Evolutionary conservation across 2,797 vertebrate species (phyloP).

Genomic region (Crax fasciolata): DNA sequence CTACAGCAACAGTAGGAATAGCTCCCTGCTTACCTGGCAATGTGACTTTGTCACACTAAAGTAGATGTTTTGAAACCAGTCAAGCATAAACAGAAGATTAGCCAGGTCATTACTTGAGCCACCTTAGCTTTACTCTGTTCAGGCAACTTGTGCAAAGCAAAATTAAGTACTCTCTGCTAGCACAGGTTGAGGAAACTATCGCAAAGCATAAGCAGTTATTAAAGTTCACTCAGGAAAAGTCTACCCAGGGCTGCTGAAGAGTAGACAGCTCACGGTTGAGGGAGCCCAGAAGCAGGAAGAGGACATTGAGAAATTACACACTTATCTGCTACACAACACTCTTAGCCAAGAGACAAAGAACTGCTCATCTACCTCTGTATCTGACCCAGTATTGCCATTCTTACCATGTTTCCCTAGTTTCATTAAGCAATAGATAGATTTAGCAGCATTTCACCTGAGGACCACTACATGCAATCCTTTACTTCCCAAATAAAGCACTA

Average conservation of each 20-base stretch:
- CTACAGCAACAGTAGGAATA: neutral
- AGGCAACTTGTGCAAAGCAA: neutral
- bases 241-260: neutral
- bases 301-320: neutral
- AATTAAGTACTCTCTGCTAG: neutral
- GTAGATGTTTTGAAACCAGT: neutral
- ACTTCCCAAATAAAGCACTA: slow-evolving; percentile 3
- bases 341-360: neutral
- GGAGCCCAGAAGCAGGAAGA: neutral
- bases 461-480: neutral
- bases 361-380: neutral
- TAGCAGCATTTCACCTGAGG: neutral
- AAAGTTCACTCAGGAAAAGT: neutral
- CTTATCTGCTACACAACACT: neutral
- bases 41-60: neutral
- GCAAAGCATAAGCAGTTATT: neutral
- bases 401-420: neutral
- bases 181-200: neutral
- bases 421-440: neutral
- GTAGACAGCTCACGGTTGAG: neutral
- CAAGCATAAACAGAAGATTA: neutral
- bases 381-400: neutral
- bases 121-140: neutral
- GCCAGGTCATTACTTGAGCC: neutral
- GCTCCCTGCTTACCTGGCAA: neutral